Base-by-base conservation (phyloP, 2,113 vertebrate species). In the Oophaga pumilio region DNA sequence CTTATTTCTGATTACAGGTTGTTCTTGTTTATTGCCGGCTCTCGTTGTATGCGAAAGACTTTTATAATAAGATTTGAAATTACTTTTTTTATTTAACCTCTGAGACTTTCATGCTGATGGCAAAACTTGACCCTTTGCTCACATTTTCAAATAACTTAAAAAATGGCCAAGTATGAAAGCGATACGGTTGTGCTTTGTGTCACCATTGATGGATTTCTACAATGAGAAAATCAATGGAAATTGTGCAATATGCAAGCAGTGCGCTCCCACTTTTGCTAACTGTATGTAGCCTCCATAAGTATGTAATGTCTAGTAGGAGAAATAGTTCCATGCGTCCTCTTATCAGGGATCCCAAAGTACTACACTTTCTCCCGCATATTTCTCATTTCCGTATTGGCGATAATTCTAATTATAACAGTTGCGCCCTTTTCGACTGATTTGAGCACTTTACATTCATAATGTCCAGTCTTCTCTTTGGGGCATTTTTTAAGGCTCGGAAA, bases 1-100 rank as follows among this genome's bases (percentile, higher is more conserved):
- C 17, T 18, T 20, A 20, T 60, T 60, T 60, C 17, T 80, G 60
- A 80, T 80, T 60, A 60, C 78, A 33, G 17, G 56, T 80, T 43
- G 57, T 62, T 43, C 56, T 60, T 22, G 56, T 80, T 80, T 80
- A 80, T 80, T 80, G 56, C 56, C 2, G n/a, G 18, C 60, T 60
- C 28, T 80, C 10, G 26, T 20, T 60, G 24, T 80, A 28, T 18
- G 78, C 26, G 26, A 60, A 60, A 60, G 17, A 43, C 26, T 17
- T 26, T 33, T 60, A 18, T 28, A 57, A 15, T 78, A 59, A 59
- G 18, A 20, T 43, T 50, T 49, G 0, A 43, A 50, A 49, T 20
- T 18, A 56, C 33, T 4, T 18, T 74, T 74, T 62, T 80, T 57
- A 6, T 79, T 53, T 79, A 17, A 14, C 77, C 26, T 28, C 24